These are phyloP conservation scores for Ophioderma brevispina DNA, from an alignment of 35 echinoderm and acorn worm species.

Conservation along the genomic window DNA sequence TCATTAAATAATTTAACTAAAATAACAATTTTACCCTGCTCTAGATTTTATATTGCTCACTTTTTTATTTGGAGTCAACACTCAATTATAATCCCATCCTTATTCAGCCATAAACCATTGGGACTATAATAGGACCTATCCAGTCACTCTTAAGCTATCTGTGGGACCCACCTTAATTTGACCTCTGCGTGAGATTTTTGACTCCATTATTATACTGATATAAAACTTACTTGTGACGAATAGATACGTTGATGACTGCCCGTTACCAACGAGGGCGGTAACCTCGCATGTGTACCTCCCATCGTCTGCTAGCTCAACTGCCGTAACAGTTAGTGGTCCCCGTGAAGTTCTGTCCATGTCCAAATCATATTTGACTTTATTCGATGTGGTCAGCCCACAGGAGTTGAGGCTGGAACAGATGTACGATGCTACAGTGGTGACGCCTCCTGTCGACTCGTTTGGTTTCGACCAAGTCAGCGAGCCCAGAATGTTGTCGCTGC, in stretches of 20 bases:
- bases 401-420: not conserved
- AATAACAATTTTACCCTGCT: too few relatives aligned
- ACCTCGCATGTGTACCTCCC: not conserved
- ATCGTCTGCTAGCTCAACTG: not conserved
- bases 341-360: not conserved
- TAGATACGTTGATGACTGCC: not conserved
- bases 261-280: not conserved
- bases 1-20: too few relatives aligned
- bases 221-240: conserved; percentile 1
- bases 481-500: not conserved
- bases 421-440: not conserved
- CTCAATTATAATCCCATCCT: too few relatives aligned
- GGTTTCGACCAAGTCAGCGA: not conserved
- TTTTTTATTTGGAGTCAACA: too few relatives aligned
- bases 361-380: not conserved
- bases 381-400: not conserved
- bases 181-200: too few relatives aligned
- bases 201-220: too few relatives aligned
- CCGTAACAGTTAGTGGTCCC: not conserved
- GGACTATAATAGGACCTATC: too few relatives aligned
- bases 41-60: too few relatives aligned
- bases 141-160: too few relatives aligned
- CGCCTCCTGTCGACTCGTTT: not conserved
- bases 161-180: too few relatives aligned
- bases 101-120: too few relatives aligned